phyloP scores from a whole-genome alignment of 2,888 invertebrate genomes.

The Bellardia pandia region DNA sequence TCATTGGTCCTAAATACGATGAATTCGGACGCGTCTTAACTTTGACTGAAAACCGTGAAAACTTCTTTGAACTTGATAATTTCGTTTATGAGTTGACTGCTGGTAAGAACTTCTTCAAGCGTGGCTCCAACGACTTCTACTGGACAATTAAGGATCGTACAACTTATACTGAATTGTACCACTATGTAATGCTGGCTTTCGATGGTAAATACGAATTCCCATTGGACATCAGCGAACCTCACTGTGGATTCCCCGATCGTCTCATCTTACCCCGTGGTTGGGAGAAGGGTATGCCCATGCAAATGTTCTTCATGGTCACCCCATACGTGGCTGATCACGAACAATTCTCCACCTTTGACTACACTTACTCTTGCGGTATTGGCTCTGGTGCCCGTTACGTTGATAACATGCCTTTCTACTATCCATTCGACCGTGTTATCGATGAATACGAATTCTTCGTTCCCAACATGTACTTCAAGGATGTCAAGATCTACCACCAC shows the following conservation, averaged over 20 bases:
- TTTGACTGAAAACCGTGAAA: slow-evolving; percentile 86
- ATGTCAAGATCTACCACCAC: slow-evolving; percentile 82
- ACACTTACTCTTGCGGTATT: slow-evolving; percentile 84
- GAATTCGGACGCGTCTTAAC: slow-evolving; percentile 84
- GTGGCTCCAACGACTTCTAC: slow-evolving; percentile 76
- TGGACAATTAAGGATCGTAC: slow-evolving; percentile 86
- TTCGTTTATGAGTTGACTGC: slow-evolving; percentile 86
- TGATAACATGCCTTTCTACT: slow-evolving; percentile 88
- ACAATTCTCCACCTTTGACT: slow-evolving; percentile 83
- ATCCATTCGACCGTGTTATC: slow-evolving; percentile 89
- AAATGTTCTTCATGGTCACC: slow-evolving; percentile 86
- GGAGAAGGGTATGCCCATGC: slow-evolving; percentile 86
- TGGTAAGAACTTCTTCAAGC: slow-evolving; percentile 83
- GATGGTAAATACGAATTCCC: slow-evolving; percentile 83
- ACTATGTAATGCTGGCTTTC: slow-evolving; percentile 84
- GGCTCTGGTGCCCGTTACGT: slow-evolving; percentile 85
- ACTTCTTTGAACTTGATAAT: slow-evolving; percentile 87
- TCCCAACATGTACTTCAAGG: slow-evolving; percentile 88
- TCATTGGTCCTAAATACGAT: slow-evolving; percentile 89
- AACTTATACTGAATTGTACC: slow-evolving; percentile 83
- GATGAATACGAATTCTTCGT: slow-evolving; percentile 86
- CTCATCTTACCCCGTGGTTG: slow-evolving; percentile 87
- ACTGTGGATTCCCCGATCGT: slow-evolving; percentile 87
- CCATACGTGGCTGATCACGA: slow-evolving; percentile 81
- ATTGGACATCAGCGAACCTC: slow-evolving; percentile 84